Evolutionary conservation across 2,888 invertebrate species (phyloP).

Genomic region (Drosophila barbarae): DNA sequence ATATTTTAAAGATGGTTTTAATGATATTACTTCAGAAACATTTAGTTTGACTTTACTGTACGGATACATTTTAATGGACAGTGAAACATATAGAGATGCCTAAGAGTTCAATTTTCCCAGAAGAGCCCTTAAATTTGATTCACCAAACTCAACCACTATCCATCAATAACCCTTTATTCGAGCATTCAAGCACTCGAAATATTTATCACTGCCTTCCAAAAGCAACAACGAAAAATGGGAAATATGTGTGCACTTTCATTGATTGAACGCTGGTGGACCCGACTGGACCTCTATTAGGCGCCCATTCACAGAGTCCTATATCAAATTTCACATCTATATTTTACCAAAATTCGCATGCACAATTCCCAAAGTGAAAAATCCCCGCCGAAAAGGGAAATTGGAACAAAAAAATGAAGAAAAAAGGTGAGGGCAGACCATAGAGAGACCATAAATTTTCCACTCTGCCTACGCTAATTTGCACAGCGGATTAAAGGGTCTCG

Average conservation of each 20-base stretch:
- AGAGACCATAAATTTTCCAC: conserved; percentile 64
- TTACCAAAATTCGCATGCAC: conserved; percentile 30
- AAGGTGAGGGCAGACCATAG: conserved; percentile 31
- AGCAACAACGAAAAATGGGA: conserved; percentile 6
- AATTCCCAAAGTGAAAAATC: conserved; percentile 43
- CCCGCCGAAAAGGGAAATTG: conserved; percentile 13
- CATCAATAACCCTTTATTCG: conserved; percentile 29
- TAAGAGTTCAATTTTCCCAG: neutral
- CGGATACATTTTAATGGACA: neutral
- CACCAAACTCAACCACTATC: neutral
- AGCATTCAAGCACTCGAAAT: conserved; percentile 12
- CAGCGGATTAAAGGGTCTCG: conserved; percentile 73
- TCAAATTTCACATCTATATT: conserved; percentile 51
- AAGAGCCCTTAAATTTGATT: conserved; percentile 9
- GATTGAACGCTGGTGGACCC: conserved; percentile 42
- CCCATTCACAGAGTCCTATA: conserved; percentile 31
- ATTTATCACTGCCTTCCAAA: conserved; percentile 21
- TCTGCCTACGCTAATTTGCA: conserved; percentile 63
- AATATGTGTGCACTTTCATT: conserved; percentile 44
- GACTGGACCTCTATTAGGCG: conserved; percentile 32
- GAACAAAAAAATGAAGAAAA: conserved; percentile 5
- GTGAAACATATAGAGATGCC: neutral
- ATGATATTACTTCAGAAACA: neutral
- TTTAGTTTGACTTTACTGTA: neutral
- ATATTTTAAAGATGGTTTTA: neutral